Base-by-base conservation (phyloP, 2,797 vertebrate species). In the Acanthopagrus latus region DNA sequence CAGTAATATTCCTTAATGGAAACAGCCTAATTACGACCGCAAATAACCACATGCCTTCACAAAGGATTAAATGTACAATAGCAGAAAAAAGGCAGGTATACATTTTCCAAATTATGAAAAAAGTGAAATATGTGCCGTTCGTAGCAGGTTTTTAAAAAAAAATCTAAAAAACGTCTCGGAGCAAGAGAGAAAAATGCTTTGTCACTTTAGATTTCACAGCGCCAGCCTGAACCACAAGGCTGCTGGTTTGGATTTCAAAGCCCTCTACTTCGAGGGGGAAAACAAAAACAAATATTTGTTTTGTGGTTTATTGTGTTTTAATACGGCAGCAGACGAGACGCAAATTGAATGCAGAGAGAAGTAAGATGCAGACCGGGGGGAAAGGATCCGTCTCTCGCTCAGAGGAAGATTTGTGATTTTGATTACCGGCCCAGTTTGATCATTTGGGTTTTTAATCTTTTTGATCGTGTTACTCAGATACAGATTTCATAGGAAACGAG, bases 231-330 rank as follows among this genome's bases (percentile, higher is more conserved):
- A 86, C 83, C 68, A 76, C 52, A 33, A 55, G 83, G 73, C 86
- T 79, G 86, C 77, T 65, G 82, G 88, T 90, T 91, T 93, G 79
- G 78, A 88, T 94, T 94, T 95, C 93, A 93, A 94, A 93, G 92
- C 52, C 59, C 23, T 74, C 71, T 82, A 76, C 78, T 89, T 89
- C 48, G 64, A 90, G 64, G 59, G 76, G 85, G 80, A 86, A 91
- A 89, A 90, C 83, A 91, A 94, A 94, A 92, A 92, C 92, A 94
- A 95, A 94, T 93, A 93, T 95, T 95, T 93, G 90, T 93, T 91
- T 92, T 92, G 90, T 80, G 91, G 85, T 82, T 91, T 87, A 87
- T 93, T 91, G 86, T 91, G 76, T 90, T 92, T 93, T 90, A 90
- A 91, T 90, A 87, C 85, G 88, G 86, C 89, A 88, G 76, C 41